phyloP scores from a whole-genome alignment of 2,888 invertebrate species.

The Ormyrus nitidulus region DNA sequence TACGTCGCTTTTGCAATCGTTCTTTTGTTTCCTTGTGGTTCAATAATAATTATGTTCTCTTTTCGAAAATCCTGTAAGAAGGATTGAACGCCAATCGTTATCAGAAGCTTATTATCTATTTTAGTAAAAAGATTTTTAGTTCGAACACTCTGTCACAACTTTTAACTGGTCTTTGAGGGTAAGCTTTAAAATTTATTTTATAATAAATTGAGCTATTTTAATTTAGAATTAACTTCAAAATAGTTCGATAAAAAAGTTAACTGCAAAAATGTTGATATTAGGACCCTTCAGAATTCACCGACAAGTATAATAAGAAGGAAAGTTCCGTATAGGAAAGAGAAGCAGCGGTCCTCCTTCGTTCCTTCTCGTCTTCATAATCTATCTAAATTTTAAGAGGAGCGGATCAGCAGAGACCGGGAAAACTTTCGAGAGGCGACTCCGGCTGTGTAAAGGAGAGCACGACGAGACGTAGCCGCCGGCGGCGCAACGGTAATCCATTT shows the following conservation, averaged over 20 bases:
- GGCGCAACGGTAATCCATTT: slow-evolving; percentile 71
- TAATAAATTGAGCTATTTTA: too few species aligned
- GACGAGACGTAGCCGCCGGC: slow-evolving; percentile 25
- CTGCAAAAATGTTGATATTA: too few species aligned
- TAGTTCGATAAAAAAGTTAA: too few species aligned
- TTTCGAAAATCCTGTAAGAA: not conserved
- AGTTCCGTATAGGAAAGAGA: not conserved
- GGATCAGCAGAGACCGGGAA: slow-evolving; percentile 58
- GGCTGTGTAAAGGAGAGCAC: slow-evolving; percentile 22
- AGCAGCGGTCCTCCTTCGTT: slow-evolving; percentile 51
- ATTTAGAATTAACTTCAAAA: too few species aligned
- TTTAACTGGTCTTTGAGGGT: too few species aligned
- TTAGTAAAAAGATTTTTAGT: not conserved
- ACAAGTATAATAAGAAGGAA: not conserved
- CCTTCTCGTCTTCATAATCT: slow-evolving; percentile 69
- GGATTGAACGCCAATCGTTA: not conserved
- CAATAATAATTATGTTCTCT: too few species aligned
- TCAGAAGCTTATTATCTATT: not conserved
- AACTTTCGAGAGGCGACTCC: slow-evolving; percentile 29
- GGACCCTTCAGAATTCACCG: too few species aligned
- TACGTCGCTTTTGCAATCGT: too few species aligned
- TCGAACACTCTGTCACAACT: too few species aligned
- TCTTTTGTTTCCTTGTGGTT: slow-evolving; percentile 12
- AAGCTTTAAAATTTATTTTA: too few species aligned
- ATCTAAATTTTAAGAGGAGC: slow-evolving; percentile 73